Conservation (phyloP, 2,888 invertebrate species). For the Morpho deidamia region DNA sequence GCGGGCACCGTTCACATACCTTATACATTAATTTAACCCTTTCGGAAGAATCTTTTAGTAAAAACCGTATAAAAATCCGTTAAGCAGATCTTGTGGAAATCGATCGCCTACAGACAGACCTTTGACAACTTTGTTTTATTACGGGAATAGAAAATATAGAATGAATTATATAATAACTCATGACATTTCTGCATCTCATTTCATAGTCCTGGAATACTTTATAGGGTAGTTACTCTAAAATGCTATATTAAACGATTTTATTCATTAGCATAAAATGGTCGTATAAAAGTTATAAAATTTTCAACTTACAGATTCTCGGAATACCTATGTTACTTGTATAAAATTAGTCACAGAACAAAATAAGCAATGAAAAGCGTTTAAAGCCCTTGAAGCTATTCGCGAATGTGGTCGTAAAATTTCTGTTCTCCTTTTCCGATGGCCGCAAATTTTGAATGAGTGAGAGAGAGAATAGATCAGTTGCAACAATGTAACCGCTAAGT, state of each 20-base stretch:
- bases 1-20: too few relatives aligned
- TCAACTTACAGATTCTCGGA: slow-evolving; percentile 40
- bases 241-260: slow-evolving; percentile 23
- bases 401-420: slow-evolving; percentile 60
- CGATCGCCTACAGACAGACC: too few relatives aligned
- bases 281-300: slow-evolving; percentile 32
- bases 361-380: slow-evolving; percentile 63
- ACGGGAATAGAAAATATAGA: too few relatives aligned
- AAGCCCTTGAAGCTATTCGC: slow-evolving; percentile 56
- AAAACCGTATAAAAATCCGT: too few relatives aligned
- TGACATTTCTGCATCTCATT: not conserved
- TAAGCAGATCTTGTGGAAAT: too few relatives aligned
- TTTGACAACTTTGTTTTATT: too few relatives aligned
- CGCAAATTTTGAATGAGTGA: slow-evolving; percentile 28
- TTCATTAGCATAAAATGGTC: slow-evolving; percentile 30
- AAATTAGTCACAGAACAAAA: slow-evolving; percentile 70
- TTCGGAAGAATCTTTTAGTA: too few relatives aligned
- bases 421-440: slow-evolving; percentile 36
- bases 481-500: slow-evolving; percentile 56
- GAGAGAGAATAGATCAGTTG: slow-evolving; percentile 34
- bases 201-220: not conserved
- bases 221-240: slow-evolving; percentile 10
- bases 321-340: slow-evolving; percentile 48
- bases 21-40: too few relatives aligned
- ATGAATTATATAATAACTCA: too few relatives aligned